Evolutionary conservation across 2,888 invertebrate species (phyloP).

Genomic region (Ernsta delagoae): DNA sequence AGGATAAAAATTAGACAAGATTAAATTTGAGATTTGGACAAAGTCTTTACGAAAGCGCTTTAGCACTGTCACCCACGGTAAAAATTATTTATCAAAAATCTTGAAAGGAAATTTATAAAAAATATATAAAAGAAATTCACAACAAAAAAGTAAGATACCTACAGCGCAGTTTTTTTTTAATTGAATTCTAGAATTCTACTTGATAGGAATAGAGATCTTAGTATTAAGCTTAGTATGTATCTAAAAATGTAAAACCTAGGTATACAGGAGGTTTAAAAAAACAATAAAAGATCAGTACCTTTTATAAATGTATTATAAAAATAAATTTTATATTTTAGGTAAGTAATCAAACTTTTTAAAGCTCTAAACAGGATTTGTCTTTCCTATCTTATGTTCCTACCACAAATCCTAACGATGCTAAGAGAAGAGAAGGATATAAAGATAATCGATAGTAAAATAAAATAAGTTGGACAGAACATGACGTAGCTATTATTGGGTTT

Average conservation of each 20-base stretch:
- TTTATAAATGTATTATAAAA: no score
- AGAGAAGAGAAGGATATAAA: no score
- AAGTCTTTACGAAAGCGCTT: conserved; percentile 17
- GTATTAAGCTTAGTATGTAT: no score
- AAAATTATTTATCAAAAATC: conserved; percentile 12
- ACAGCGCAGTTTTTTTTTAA: no score
- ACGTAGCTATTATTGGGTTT: not conserved
- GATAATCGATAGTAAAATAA: not conserved
- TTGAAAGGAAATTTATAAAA: not conserved
- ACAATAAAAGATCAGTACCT: not conserved
- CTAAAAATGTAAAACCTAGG: no score
- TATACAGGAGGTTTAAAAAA: not conserved
- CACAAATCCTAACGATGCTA: not conserved
- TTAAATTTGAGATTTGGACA: conserved; percentile 16
- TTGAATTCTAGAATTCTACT: no score
- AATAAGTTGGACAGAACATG: not conserved
- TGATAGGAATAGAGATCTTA: no score
- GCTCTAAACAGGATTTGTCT: no score
- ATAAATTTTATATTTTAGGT: no score
- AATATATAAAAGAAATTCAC: conserved; percentile 5
- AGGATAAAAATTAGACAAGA: conserved; percentile 28
- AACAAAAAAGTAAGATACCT: not conserved
- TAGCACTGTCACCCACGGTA: conserved; percentile 6
- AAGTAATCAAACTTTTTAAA: no score
- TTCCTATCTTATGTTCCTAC: no score